phyloP scores from a whole-genome alignment of 2,888 invertebrate species.

The Aquatica leii region DNA sequence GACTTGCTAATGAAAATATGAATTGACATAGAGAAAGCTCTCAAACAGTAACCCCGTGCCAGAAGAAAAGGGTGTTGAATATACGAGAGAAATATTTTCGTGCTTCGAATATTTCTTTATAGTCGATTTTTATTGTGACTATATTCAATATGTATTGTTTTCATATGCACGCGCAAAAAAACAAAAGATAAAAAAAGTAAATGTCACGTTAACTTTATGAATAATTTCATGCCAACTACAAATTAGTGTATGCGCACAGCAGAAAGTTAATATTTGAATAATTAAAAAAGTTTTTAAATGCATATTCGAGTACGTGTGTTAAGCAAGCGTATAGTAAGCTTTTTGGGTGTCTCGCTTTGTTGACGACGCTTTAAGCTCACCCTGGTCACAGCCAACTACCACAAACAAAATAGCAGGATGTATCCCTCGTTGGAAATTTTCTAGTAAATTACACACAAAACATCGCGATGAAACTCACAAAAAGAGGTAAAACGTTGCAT shows the following conservation, averaged over 20 bases:
- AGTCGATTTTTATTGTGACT: conserved; percentile 46
- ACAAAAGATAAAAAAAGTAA: too few relatives aligned
- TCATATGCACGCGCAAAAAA: conserved; percentile 24
- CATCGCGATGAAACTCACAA: background rate
- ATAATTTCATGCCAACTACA: background rate
- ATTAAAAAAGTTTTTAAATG: conserved; percentile 37
- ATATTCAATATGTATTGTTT: conserved; percentile 38
- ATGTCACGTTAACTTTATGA: too few relatives aligned
- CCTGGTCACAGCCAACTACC: conserved; percentile 40
- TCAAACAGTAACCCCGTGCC: conserved; percentile 22
- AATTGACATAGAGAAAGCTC: conserved; percentile 44
- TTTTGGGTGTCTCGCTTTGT: conserved; percentile 38
- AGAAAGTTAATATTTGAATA: conserved; percentile 28
- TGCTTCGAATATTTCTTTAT: conserved; percentile 43
- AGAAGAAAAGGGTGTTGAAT: conserved; percentile 37
- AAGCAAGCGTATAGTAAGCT: conserved; percentile 34
- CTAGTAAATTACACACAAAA: conserved; percentile 41
- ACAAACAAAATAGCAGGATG: conserved; percentile 41
- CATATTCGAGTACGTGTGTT: conserved; percentile 32
- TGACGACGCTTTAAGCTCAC: conserved; percentile 39
- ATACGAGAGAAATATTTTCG: conserved; percentile 47
- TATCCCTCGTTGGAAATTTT: conserved; percentile 39
- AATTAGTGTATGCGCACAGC: conserved; percentile 1
- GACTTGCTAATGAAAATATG: conserved; percentile 43
- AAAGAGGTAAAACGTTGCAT: too few relatives aligned